phyloP scores from a whole-genome alignment of 2,888 invertebrate species.

The Papilio gigon region DNA sequence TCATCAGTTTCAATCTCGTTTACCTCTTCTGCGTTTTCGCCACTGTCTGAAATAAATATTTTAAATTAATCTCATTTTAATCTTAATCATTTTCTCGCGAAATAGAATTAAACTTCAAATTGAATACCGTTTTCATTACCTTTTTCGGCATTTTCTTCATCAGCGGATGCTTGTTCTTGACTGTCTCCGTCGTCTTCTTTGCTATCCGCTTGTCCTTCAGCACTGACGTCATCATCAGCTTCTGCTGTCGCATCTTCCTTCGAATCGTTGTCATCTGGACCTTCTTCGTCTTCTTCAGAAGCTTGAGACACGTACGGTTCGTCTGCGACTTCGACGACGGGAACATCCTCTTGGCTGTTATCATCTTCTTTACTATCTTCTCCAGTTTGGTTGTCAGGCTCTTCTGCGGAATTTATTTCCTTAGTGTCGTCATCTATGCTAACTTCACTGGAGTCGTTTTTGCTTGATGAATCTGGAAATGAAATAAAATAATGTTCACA shows the following conservation, averaged over 20 bases:
- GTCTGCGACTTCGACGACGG: conserved; percentile 75
- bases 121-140: conserved; percentile 54
- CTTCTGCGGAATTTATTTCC: conserved; percentile 72
- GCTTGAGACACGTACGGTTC: conserved; percentile 76
- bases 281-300: conserved; percentile 74
- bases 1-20: conserved; percentile 51
- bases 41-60: conserved; percentile 59
- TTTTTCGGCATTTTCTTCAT: conserved; percentile 73
- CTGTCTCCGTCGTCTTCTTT: conserved; percentile 62
- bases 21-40: conserved; percentile 59
- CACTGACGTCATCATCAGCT: conserved; percentile 60
- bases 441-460: conserved; percentile 79
- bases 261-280: conserved; percentile 64
- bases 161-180: conserved; percentile 74
- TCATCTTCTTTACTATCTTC: conserved; percentile 58
- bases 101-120: neutral
- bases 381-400: conserved; percentile 58
- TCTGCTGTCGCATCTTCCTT: conserved; percentile 63
- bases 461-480: conserved; percentile 74
- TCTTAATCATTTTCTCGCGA: neutral
- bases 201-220: conserved; percentile 58
- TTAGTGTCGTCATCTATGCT: conserved; percentile 74
- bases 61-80: neutral
- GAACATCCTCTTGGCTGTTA: conserved; percentile 60
- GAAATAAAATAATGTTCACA: neutral